These are phyloP conservation scores for Emydocephalus ijimae DNA, from an alignment of 2,113 vertebrate species.

Conservation along the genomic window DNA sequence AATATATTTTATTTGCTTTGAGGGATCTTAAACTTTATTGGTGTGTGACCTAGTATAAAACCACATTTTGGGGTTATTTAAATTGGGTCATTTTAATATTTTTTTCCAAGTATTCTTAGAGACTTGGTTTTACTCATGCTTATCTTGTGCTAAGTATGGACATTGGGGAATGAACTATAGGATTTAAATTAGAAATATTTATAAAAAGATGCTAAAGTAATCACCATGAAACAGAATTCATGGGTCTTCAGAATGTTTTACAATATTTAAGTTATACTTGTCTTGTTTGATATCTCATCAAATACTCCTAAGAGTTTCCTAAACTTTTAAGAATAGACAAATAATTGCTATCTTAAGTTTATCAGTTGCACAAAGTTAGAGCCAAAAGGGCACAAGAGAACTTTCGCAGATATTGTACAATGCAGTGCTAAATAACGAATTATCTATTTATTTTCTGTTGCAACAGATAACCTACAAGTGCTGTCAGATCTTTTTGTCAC, in stretches of 20 bases:
- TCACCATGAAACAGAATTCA: conserved; percentile 10
- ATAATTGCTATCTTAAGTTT: conserved; percentile 31
- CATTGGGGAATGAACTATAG: not conserved
- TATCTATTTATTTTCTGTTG: not conserved
- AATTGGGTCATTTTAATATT: not conserved
- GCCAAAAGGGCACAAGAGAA: not conserved
- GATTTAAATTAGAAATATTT: not conserved
- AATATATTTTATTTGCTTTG: not conserved
- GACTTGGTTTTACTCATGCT: not conserved
- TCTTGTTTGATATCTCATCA: conserved; percentile 48
- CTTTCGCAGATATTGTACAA: conserved; percentile 2
- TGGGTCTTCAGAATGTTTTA: conserved; percentile 46
- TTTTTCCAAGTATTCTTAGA: not conserved
- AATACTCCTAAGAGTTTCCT: conserved; percentile 42
- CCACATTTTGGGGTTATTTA: not conserved
- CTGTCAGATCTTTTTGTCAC: not conserved
- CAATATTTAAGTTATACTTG: conserved; percentile 50
- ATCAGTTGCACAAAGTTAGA: conserved; percentile 38
- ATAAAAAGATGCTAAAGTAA: not conserved
- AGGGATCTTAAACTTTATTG: not conserved
- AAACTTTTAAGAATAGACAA: conserved; percentile 44
- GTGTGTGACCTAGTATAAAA: not conserved
- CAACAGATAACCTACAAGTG: not conserved
- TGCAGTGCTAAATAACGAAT: not conserved
- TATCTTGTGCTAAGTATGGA: not conserved